These are phyloP conservation scores for Pagetopsis macropterus DNA, from an alignment of 2,797 vertebrate species.

Conservation along the genomic window DNA sequence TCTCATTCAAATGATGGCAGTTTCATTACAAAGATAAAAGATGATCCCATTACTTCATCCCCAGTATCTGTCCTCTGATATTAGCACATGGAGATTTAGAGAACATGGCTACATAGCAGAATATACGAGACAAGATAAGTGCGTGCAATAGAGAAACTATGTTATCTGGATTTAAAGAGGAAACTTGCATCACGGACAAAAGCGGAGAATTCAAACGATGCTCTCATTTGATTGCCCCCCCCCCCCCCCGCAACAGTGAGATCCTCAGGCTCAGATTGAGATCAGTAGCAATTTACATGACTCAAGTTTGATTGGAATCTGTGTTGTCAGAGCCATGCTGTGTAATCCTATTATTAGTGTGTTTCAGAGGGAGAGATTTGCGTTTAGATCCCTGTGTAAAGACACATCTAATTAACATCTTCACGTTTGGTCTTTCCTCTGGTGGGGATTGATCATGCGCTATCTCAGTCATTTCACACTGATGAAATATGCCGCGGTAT, in stretches of 20 bases:
- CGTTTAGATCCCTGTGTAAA: slow-evolving; percentile 63
- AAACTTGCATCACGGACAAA: slow-evolving; percentile 46
- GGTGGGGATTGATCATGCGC: slow-evolving; percentile 48
- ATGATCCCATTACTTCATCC: slow-evolving; percentile 42
- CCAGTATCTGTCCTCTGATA: slow-evolving; percentile 42
- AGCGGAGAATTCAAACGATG: slow-evolving; percentile 38
- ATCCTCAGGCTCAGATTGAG: slow-evolving; percentile 48
- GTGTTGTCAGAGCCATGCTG: slow-evolving; percentile 56
- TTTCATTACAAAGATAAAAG: slow-evolving; percentile 54
- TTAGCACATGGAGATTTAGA: slow-evolving; percentile 45
- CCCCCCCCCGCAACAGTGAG: not conserved
- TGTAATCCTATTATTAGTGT: slow-evolving; percentile 77
- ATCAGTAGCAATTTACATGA: slow-evolving; percentile 63
- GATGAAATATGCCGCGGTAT: slow-evolving; percentile 34
- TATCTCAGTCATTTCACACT: slow-evolving; percentile 44
- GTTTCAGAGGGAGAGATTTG: slow-evolving; percentile 72
- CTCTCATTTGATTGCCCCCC: slow-evolving; percentile 41
- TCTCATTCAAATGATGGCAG: not conserved
- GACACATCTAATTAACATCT: slow-evolving; percentile 70
- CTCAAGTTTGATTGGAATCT: slow-evolving; percentile 69
- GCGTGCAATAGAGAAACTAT: slow-evolving; percentile 35
- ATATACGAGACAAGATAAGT: slow-evolving; percentile 48
- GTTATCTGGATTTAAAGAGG: slow-evolving; percentile 54
- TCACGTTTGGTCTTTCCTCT: slow-evolving; percentile 54
- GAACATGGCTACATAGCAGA: slow-evolving; percentile 32